phyloP scores from a whole-genome alignment of 2,113 vertebrate genomes.

The Peromyscus californicus region DNA sequence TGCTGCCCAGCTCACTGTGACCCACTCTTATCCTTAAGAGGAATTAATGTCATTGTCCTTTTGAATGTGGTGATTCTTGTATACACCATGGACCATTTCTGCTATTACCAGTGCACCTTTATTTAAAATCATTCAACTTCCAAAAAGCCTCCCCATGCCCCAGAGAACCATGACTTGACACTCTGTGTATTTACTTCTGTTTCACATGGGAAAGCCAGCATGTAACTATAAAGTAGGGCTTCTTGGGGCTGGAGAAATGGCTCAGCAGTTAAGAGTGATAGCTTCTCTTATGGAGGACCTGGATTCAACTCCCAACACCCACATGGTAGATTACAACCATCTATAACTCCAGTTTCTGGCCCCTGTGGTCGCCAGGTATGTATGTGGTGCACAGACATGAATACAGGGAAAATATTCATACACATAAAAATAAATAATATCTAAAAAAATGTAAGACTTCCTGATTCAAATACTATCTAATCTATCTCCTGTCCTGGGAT shows the following conservation, averaged over 20 bases:
- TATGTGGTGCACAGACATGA: neutral
- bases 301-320: neutral
- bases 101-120: rapidly evolving
- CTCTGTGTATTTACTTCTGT: too few relatives aligned
- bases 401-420: neutral
- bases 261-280: neutral
- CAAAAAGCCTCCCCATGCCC: neutral
- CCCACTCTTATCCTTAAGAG: rapidly evolving
- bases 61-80: too few relatives aligned
- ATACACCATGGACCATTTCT: rapidly evolving
- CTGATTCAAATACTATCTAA: rapidly evolving
- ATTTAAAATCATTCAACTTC: neutral
- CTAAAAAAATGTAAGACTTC: neutral
- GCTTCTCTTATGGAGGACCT: neutral
- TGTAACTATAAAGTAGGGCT: neutral
- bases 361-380: neutral
- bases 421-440: neutral
- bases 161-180: neutral
- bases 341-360: neutral
- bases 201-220: neutral
- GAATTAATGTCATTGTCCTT: neutral
- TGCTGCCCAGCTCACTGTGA: too few relatives aligned
- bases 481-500: neutral
- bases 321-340: neutral
- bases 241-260: neutral